Percentiles rank a stretch among this genome's conserved stretches.
Evolutionary conservation across 2,888 invertebrate species (phyloP).

Genomic region (Chalcosyrphus nemorum): DNA sequence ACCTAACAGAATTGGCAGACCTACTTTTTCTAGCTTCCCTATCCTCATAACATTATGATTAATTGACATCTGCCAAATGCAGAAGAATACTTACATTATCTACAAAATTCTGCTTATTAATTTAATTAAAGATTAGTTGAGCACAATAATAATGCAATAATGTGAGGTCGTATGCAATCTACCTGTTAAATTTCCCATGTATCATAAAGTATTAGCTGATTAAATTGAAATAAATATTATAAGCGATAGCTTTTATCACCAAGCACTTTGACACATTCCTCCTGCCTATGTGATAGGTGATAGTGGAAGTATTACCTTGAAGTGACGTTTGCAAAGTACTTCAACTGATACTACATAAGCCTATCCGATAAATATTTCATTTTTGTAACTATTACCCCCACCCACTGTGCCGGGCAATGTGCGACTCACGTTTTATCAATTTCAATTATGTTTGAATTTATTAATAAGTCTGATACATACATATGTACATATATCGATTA

Average conservation of each 20-base stretch:
- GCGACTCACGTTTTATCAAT: neutral
- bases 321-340: neutral
- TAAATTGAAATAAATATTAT: neutral
- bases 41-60: no score
- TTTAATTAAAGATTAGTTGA: neutral
- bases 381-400: neutral
- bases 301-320: neutral
- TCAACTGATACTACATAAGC: neutral
- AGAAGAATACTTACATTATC: neutral
- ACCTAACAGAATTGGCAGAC: no score
- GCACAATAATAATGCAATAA: neutral
- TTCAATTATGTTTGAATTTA: neutral
- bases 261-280: neutral
- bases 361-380: neutral
- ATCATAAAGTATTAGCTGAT: neutral
- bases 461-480: neutral
- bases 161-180: neutral
- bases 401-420: no score
- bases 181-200: neutral
- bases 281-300: neutral
- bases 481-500: neutral
- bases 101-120: neutral
- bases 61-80: no score
- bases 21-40: no score
- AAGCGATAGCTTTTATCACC: conserved; percentile 3